A percentile compares a stretch with the other conserved stretches of the same genome.
phyloP scores from a whole-genome alignment of 2,113 vertebrate genomes.

The Percina caprodes region DNA sequence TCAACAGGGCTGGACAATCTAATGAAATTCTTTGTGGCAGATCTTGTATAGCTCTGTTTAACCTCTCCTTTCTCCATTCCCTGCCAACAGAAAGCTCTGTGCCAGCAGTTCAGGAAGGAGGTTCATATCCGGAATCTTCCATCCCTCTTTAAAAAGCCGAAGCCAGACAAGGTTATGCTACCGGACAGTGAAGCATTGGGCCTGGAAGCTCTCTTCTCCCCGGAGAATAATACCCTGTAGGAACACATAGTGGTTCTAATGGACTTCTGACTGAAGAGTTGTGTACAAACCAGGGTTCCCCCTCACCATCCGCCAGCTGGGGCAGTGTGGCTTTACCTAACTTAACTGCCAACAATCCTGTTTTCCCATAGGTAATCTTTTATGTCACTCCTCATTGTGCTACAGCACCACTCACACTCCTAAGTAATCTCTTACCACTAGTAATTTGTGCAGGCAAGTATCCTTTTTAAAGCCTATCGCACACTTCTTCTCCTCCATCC shows the following conservation, averaged over 20 bases:
- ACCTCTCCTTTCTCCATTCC: slow-evolving; percentile 58
- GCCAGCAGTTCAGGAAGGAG: slow-evolving; percentile 98
- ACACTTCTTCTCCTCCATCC: slow-evolving; percentile 9
- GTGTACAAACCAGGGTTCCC: slow-evolving; percentile 24
- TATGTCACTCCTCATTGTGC: slow-evolving; percentile 7
- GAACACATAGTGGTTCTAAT: slow-evolving; percentile 15
- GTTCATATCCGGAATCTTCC: slow-evolving; percentile 98
- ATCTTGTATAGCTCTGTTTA: slow-evolving; percentile 48
- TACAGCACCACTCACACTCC: neutral
- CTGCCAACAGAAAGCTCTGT: slow-evolving; percentile 91
- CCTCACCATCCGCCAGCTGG: slow-evolving; percentile 5
- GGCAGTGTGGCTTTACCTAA: slow-evolving; percentile 7
- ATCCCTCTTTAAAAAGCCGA: slow-evolving; percentile 94
- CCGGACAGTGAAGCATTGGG: slow-evolving; percentile 80
- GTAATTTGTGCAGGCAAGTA: neutral
- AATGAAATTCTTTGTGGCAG: slow-evolving; percentile 57
- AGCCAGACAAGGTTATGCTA: slow-evolving; percentile 86
- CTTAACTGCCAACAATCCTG: slow-evolving; percentile 45
- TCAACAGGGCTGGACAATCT: slow-evolving; percentile 43
- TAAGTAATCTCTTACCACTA: neutral
- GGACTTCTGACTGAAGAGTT: slow-evolving; percentile 50
- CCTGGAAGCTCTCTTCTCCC: slow-evolving; percentile 87
- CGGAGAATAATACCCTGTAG: slow-evolving; percentile 64
- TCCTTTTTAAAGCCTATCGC: neutral
- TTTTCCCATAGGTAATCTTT: slow-evolving; percentile 26